phyloP scores from a whole-genome alignment of 2,113 vertebrate species.

The Syrmaticus mikado region DNA sequence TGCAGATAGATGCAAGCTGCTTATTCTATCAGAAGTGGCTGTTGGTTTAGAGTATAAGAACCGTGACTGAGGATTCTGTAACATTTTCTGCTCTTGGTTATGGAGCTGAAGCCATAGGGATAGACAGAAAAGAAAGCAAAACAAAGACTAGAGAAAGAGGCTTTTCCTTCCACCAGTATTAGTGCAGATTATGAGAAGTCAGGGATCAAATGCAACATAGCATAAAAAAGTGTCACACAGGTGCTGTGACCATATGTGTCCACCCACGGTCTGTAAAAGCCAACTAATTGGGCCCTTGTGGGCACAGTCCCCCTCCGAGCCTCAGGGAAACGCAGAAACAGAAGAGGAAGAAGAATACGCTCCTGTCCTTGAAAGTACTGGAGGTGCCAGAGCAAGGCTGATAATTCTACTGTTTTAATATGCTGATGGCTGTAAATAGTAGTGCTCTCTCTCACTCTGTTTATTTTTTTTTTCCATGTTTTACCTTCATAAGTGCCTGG shows the following conservation, averaged over 20 bases:
- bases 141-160: too few species aligned
- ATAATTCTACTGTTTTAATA: background rate
- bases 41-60: background rate
- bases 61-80: background rate
- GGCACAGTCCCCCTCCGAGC: background rate
- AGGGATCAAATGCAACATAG: background rate
- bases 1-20: background rate
- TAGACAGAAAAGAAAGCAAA: background rate
- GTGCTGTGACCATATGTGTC: background rate
- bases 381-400: background rate
- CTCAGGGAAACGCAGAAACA: background rate
- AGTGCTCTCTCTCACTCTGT: too few species aligned
- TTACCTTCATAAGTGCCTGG: slow-evolving; percentile 18
- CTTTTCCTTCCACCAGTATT: background rate
- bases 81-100: background rate
- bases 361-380: background rate
- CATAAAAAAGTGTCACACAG: background rate
- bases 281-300: background rate
- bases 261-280: too few species aligned
- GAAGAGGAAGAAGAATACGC: background rate
- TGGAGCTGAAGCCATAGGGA: background rate
- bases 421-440: too few species aligned
- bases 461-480: background rate
- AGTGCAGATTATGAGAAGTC: background rate
- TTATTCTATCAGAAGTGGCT: background rate